These are phyloP conservation scores for human DNA, from an alignment of 2,113 vertebrate species.

Conservation along the genomic window DNA sequence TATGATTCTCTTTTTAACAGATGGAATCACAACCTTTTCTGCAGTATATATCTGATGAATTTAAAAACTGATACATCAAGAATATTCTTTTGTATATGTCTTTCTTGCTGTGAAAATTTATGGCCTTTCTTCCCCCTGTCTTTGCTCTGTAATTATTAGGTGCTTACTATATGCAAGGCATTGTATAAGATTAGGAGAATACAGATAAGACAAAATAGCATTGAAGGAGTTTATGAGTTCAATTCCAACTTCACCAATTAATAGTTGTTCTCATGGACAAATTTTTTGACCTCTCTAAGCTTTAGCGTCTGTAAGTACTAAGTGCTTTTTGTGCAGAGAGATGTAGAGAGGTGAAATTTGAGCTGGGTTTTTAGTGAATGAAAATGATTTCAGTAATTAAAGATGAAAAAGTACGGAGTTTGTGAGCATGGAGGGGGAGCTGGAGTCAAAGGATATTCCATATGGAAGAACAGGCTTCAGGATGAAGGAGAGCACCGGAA, in stretches of 20 bases:
- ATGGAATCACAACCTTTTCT: conserved; percentile 1
- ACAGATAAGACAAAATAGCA: not conserved
- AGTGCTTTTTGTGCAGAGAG: not conserved
- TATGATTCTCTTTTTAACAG: not conserved
- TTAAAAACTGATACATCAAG: not conserved
- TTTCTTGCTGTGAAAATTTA: conserved; percentile 34
- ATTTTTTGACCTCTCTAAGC: not conserved
- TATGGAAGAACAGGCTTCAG: not conserved
- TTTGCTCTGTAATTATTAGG: not conserved
- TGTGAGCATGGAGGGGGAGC: not conserved
- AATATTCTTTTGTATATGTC: not conserved
- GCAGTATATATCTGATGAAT: not conserved
- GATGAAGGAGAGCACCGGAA: not conserved
- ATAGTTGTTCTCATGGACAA: not conserved
- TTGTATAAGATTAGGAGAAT: not conserved
- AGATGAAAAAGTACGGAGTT: not conserved
- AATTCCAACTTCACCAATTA: not conserved
- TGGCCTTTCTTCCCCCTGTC: not conserved
- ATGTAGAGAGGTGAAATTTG: not conserved
- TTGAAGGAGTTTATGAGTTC: not conserved
- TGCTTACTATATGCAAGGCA: not conserved
- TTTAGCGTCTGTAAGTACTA: not conserved
- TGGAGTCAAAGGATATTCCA: not conserved
- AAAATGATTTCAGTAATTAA: conserved; percentile 19
- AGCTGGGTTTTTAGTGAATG: conserved; percentile 8